Conservation (phyloP, 2,113 vertebrate genomes). For the Leucoraja erinaceus region DNA sequence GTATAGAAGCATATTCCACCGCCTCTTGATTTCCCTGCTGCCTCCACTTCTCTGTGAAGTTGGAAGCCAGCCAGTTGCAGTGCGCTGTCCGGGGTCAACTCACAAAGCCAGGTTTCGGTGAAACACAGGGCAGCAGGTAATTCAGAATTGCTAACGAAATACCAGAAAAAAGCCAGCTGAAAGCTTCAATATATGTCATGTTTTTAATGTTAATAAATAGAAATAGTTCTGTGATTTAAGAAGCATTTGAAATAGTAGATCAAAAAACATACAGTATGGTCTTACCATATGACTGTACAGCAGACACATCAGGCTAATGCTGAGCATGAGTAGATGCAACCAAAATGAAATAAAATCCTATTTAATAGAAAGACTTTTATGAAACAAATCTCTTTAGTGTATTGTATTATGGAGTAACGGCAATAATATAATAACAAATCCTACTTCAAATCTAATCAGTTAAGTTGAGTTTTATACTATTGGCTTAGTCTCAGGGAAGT, state of each 20-base stretch:
- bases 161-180: background rate
- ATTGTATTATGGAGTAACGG: background rate
- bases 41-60: too few species aligned
- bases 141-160: conserved; percentile 11
- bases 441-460: background rate
- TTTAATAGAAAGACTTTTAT: conserved; percentile 5
- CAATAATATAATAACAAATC: background rate
- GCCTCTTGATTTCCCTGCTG: too few species aligned
- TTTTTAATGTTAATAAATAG: conserved; percentile 27
- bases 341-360: background rate
- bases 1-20: too few species aligned
- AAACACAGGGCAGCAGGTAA: too few species aligned
- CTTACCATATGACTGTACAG: background rate
- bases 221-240: background rate
- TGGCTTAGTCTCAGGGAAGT: background rate
- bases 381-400: background rate
- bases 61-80: too few species aligned
- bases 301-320: conserved; percentile 1
- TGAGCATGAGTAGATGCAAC: background rate
- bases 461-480: background rate
- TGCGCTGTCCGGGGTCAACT: too few species aligned
- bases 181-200: conserved; percentile 7
- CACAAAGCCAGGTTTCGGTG: too few species aligned
- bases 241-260: conserved; percentile 36
- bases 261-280: conserved; percentile 9